phyloP scores from a whole-genome alignment of 2,888 invertebrate species.

The Cephus pulcher region DNA sequence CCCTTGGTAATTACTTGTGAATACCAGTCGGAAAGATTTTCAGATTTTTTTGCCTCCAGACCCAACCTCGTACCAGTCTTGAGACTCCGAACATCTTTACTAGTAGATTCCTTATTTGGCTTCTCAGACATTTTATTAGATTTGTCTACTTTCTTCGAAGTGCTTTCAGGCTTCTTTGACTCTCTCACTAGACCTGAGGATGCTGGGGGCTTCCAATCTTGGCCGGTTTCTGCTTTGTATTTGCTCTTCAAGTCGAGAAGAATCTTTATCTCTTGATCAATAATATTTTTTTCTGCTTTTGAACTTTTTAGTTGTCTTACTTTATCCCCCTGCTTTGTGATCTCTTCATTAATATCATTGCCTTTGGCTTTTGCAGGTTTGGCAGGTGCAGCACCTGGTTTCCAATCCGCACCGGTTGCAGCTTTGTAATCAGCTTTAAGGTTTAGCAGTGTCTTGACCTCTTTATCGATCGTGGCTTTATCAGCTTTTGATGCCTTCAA shows the following conservation, averaged over 20 bases:
- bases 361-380: conserved; percentile 46
- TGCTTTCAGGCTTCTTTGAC: conserved; percentile 48
- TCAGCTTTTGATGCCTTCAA: conserved; percentile 43
- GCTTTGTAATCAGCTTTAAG: conserved; percentile 75
- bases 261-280: conserved; percentile 72
- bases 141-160: conserved; percentile 34
- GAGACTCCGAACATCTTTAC: conserved; percentile 67
- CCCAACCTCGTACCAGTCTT: conserved; percentile 96
- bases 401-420: conserved; percentile 70
- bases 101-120: conserved; percentile 58
- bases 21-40: conserved; percentile 97
- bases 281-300: conserved; percentile 54
- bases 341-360: conserved; percentile 46
- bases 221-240: conserved; percentile 73
- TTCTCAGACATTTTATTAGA: conserved; percentile 44
- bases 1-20: conserved; percentile 92
- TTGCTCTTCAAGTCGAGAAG: conserved; percentile 73
- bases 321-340: conserved; percentile 35
- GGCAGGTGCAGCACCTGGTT: conserved; percentile 32
- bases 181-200: conserved; percentile 21
- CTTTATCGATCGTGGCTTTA: conserved; percentile 68
- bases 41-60: conserved; percentile 92
- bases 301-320: conserved; percentile 34
- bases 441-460: conserved; percentile 71
- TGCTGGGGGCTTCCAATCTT: conserved; percentile 59